Conservation (phyloP, 2,888 invertebrate genomes). For the Cancer borealis region DNA sequence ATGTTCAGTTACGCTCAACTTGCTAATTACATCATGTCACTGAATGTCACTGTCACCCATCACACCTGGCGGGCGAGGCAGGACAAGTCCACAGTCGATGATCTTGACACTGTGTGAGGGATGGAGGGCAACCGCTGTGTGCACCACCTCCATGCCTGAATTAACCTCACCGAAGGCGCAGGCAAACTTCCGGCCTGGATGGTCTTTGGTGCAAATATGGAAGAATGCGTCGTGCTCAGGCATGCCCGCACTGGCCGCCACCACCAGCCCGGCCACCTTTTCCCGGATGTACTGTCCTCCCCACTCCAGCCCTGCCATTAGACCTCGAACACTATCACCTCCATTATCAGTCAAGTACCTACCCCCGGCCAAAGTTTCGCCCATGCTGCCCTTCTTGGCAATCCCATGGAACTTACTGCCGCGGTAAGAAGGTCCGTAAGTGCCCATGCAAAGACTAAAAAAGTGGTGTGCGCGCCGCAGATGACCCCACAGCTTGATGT, state of each 20-base stretch:
- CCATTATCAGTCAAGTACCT: constrained; percentile 62
- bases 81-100: constrained; percentile 22
- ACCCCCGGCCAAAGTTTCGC: constrained; percentile 70
- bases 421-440: constrained; percentile 71
- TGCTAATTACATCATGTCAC: neutral
- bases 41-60: neutral
- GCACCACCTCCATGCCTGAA: constrained; percentile 54
- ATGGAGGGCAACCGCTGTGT: constrained; percentile 18
- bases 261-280: constrained; percentile 57
- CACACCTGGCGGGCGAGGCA: neutral
- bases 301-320: constrained; percentile 60
- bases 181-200: constrained; percentile 49
- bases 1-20: neutral
- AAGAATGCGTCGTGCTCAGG: constrained; percentile 56
- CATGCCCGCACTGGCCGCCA: constrained; percentile 52
- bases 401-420: constrained; percentile 74
- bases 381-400: constrained; percentile 67
- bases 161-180: constrained; percentile 63
- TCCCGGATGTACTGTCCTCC: constrained; percentile 46
- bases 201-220: constrained; percentile 59
- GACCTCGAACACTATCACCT: constrained; percentile 46
- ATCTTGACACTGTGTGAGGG: neutral
- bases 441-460: constrained; percentile 72
- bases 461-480: constrained; percentile 75
- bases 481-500: constrained; percentile 74